Evolutionary conservation across 2,888 invertebrate species (phyloP), one percentile per base, ranked within the genome.

Genomic region (Pachliopta kotzebuea): DNA sequence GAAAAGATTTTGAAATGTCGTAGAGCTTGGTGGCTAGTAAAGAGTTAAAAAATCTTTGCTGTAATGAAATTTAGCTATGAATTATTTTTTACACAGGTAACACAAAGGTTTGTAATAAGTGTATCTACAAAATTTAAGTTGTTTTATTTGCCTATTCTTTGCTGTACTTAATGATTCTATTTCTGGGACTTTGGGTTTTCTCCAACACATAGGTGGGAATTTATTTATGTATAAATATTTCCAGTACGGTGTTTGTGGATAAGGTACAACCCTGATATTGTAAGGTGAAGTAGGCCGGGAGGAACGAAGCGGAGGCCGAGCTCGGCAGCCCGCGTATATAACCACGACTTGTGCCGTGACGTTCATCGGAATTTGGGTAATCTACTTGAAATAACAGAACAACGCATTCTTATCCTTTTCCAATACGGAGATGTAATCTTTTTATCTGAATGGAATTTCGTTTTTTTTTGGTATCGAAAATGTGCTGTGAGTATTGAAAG

Each of bases 361-460:
- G 73, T 72, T 75, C 70, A 74, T 72, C 72, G 66, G 75, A 76
- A 75, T 79, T 76, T 76, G 76, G 69, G 67, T 63, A 63, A 59
- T 63, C 59, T 60, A 63, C 59, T 63, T 59, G 59, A 63, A 63
- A 63, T 63, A 63, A 63, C 63, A 63, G 59, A 60, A 50, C 45
- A 63, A 59, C 45, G 54, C 50, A 67, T 56, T 64, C 68, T 65
- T 64, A 63, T 67, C 63, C 67, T 59, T 67, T 65, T 67, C 56
- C 66, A 49, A 61, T 63, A 55, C 58, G 60, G 53, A 17, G 42
- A 63, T 63, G 58, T 63, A 63, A 63, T 58, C 63, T 58, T 58
- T 63, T 63, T 58, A 58, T 63, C 54, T 58, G 58, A 63, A 63
- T 63, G 53, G 58, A 26, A 58, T 63, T 63, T 63, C 23, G 26